Conservation (phyloP, 2,797 vertebrate species). For the Muraenolepis orangiensis region DNA sequence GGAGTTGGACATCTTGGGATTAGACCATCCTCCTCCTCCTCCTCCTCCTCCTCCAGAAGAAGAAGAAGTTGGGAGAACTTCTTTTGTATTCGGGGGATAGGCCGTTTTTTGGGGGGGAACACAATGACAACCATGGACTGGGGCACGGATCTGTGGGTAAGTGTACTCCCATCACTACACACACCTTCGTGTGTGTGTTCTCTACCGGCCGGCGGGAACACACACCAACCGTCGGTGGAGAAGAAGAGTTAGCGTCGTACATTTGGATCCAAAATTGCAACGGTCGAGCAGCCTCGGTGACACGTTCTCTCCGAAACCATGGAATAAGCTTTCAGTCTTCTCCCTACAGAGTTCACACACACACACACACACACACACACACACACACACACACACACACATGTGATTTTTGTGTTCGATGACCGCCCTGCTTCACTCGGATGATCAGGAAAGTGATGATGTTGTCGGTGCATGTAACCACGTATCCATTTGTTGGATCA, state of each 20-base stretch:
- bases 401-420: no score
- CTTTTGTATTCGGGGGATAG: constrained; percentile 63
- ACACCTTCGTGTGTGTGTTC: no score
- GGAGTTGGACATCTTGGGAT: constrained; percentile 42
- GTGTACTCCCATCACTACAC: no score
- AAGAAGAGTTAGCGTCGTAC: no score
- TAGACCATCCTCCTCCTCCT: constrained; percentile 46
- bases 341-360: neutral
- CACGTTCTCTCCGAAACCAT: neutral
- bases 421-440: no score
- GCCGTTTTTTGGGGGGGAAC: constrained; percentile 49
- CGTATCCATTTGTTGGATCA: neutral
- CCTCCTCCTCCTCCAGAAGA: no score
- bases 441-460: neutral
- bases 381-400: no score
- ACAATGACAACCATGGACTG: constrained; percentile 78
- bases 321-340: neutral
- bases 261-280: no score
- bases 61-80: constrained; percentile 60
- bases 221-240: no score
- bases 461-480: neutral
- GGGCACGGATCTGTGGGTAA: constrained; percentile 82
- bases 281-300: neutral
- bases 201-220: no score
- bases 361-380: no score